phyloP scores from a whole-genome alignment of 2,113 vertebrate genomes.

The Pheucticus melanocephalus region DNA sequence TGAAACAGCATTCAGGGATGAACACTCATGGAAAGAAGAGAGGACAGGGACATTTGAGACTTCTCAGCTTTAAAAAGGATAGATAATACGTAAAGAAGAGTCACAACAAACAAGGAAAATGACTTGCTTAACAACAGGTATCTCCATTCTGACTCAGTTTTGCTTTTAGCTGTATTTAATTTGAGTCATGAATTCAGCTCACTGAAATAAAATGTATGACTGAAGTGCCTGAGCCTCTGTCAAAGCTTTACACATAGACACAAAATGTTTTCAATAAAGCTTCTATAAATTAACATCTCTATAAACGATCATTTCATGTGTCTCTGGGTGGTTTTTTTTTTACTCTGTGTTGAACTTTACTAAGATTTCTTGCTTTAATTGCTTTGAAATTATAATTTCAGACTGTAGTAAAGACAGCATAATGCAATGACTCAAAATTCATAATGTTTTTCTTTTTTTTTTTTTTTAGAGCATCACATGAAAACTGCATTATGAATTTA shows the following conservation, averaged over 20 bases:
- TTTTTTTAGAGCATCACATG: not conserved
- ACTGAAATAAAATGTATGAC: not conserved
- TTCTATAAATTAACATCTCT: not conserved
- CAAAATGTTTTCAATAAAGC: not conserved
- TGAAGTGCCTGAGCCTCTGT: not conserved
- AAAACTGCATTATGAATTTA: not conserved
- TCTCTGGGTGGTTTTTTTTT: not conserved
- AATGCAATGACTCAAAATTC: not conserved
- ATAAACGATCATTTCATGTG: not conserved
- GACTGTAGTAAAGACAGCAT: not conserved
- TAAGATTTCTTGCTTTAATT: not conserved
- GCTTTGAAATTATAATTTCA: slow-evolving; percentile 12
- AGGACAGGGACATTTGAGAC: not conserved
- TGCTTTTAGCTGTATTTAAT: not conserved
- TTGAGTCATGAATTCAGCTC: not conserved
- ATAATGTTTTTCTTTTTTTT: not conserved
- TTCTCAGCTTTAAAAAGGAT: not conserved
- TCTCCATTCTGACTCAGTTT: not conserved
- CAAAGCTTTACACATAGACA: not conserved
- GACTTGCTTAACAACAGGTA: not conserved
- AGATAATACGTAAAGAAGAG: not conserved
- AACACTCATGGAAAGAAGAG: not conserved
- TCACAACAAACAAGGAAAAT: not conserved
- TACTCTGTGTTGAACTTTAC: not conserved
- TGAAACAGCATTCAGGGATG: not conserved